These are phyloP conservation scores for Orthosia cruda DNA, from an alignment of 2,888 invertebrate genomes.

Conservation along the genomic window DNA sequence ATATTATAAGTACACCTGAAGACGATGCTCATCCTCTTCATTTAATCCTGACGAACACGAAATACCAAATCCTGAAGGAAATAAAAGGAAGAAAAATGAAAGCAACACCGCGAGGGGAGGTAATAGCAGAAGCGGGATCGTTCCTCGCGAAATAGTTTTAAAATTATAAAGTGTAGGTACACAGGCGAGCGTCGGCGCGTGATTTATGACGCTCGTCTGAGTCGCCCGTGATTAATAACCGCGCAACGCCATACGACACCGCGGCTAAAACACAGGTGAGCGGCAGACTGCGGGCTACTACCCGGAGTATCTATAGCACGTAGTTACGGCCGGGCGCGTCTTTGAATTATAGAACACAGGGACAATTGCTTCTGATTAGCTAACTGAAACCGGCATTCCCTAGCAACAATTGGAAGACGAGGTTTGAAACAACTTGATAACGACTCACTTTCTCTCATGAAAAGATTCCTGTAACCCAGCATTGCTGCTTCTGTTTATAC, in stretches of 20 bases:
- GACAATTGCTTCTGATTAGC: background rate
- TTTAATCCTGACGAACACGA: constrained; percentile 27
- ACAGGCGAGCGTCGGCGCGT: constrained; percentile 45
- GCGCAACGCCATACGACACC: constrained; percentile 23
- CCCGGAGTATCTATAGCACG: background rate
- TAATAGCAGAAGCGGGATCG: constrained; percentile 39
- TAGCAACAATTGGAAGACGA: background rate
- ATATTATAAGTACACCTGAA: background rate
- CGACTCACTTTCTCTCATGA: background rate
- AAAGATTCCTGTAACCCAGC: too few species aligned
- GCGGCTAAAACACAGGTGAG: constrained; percentile 44
- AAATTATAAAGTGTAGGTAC: constrained; percentile 68
- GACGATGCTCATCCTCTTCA: background rate
- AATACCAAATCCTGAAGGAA: constrained; percentile 41
- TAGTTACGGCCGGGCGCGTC: background rate
- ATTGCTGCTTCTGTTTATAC: too few species aligned
- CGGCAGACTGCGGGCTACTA: background rate
- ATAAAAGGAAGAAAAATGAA: constrained; percentile 59
- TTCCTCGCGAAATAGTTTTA: constrained; percentile 68
- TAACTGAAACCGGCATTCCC: background rate
- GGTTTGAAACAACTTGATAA: too few species aligned
- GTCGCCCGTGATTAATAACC: constrained; percentile 62
- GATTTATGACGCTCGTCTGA: constrained; percentile 69
- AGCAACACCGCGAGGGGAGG: constrained; percentile 14
- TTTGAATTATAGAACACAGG: background rate